Percentiles rank a stretch among this genome's conserved stretches.
These are phyloP conservation scores for Hippocampus abdominalis DNA, from an alignment of 2,113 vertebrate genomes.

Conservation along the genomic window DNA sequence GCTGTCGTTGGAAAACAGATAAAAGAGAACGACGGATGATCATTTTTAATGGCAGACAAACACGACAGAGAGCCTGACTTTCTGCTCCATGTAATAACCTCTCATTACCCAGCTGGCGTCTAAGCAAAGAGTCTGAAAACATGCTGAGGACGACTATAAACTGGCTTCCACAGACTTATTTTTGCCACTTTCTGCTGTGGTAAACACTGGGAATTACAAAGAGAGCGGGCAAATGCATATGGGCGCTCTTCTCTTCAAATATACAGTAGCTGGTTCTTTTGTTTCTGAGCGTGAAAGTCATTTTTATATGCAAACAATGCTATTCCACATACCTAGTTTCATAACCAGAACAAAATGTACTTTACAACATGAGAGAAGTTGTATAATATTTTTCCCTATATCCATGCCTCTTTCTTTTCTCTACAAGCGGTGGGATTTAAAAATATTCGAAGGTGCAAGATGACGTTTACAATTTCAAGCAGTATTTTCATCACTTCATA, in stretches of 20 bases:
- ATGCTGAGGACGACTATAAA: slow-evolving; percentile 51
- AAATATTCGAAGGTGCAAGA: not conserved
- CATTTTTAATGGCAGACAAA: slow-evolving; percentile 18
- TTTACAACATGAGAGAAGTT: not conserved
- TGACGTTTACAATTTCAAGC: not conserved
- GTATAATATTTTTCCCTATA: not conserved
- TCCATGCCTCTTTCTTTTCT: not conserved
- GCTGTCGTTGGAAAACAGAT: slow-evolving; percentile 39
- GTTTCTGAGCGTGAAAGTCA: not conserved
- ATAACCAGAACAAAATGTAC: not conserved
- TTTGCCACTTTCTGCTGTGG: slow-evolving; percentile 49
- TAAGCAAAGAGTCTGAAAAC: slow-evolving; percentile 56
- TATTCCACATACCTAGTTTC: not conserved
- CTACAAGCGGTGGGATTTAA: not conserved
- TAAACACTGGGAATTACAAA: slow-evolving; percentile 46
- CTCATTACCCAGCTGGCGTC: slow-evolving; percentile 60
- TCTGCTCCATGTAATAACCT: slow-evolving; percentile 49
- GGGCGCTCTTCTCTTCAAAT: not conserved
- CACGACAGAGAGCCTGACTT: slow-evolving; percentile 31
- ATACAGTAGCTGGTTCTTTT: not conserved
- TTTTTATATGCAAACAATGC: not conserved
- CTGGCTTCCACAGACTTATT: slow-evolving; percentile 46
- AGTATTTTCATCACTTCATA: too few relatives aligned
- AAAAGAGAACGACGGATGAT: slow-evolving; percentile 10
- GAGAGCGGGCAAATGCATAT: slow-evolving; percentile 2